These are phyloP conservation scores for Panthera uncia DNA, from an alignment of 2,113 vertebrate species.

Conservation along the genomic window DNA sequence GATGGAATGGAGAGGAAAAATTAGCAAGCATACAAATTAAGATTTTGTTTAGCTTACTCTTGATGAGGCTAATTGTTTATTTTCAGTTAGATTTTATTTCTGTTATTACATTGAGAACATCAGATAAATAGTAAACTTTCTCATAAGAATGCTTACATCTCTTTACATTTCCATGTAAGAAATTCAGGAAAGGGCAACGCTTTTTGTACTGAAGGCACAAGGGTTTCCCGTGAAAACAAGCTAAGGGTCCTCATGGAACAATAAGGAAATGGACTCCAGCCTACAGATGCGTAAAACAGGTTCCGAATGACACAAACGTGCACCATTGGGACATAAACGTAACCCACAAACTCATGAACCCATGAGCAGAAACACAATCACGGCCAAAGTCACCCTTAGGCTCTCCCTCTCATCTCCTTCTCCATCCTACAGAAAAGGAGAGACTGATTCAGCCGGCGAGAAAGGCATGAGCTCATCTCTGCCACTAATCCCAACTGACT, in stretches of 20 bases:
- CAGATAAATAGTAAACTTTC: neutral
- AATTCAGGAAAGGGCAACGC: neutral
- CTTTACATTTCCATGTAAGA: neutral
- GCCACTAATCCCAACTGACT: neutral
- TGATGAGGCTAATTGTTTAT: neutral
- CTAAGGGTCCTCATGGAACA: neutral
- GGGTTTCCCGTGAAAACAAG: neutral
- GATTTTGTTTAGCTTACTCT: neutral
- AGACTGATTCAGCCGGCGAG: neutral
- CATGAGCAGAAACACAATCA: neutral
- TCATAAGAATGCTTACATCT: neutral
- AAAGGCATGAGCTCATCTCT: neutral
- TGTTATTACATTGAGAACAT: neutral
- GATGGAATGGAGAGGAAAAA: neutral
- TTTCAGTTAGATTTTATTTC: neutral
- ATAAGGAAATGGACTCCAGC: neutral
- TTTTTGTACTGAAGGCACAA: neutral
- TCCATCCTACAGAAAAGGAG: neutral
- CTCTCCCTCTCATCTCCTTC: neutral
- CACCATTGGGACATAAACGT: no score
- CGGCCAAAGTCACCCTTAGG: neutral
- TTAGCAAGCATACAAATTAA: neutral
- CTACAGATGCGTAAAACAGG: fast-evolving
- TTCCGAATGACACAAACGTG: neutral
- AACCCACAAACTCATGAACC: no score